Evolutionary conservation across 2,797 vertebrate species (phyloP).

Genomic region (Acipenser transmontanus): DNA sequence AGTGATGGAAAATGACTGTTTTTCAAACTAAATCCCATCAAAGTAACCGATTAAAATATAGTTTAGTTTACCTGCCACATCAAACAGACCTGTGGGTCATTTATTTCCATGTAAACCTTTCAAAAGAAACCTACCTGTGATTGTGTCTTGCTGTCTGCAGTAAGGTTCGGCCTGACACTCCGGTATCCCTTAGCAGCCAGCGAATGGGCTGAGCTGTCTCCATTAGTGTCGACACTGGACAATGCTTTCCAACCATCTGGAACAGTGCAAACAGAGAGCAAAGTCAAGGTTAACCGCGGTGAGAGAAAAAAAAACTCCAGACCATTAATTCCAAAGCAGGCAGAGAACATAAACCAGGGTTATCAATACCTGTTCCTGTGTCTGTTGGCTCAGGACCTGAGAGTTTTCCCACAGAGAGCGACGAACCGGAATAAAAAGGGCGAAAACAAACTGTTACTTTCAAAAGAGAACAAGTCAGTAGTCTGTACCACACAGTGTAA

Average conservation of each 20-base stretch:
- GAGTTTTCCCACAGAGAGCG: slow-evolving; percentile 32
- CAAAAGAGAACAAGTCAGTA: slow-evolving; percentile 39
- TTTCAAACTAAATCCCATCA: background rate
- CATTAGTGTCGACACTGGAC: slow-evolving; percentile 68
- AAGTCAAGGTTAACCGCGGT: slow-evolving; percentile 28
- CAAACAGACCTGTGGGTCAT: background rate
- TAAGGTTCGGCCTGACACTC: slow-evolving; percentile 67
- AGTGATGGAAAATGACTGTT: background rate
- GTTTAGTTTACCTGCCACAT: no score
- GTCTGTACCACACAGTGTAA: slow-evolving; percentile 33
- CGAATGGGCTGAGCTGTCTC: slow-evolving; percentile 70
- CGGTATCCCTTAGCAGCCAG: slow-evolving; percentile 76
- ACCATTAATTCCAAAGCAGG: slow-evolving; percentile 16
- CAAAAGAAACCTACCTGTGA: slow-evolving; percentile 55
- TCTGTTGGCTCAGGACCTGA: slow-evolving; percentile 52
- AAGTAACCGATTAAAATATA: slow-evolving; percentile 1
- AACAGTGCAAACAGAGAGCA: slow-evolving; percentile 37
- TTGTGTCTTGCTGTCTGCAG: slow-evolving; percentile 62
- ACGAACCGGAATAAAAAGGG: slow-evolving; percentile 28
- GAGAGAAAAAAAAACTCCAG: no score
- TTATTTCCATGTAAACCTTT: no score
- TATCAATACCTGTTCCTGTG: slow-evolving; percentile 48
- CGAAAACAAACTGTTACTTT: slow-evolving; percentile 34
- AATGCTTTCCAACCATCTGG: slow-evolving; percentile 67
- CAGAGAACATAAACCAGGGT: slow-evolving; percentile 31